Percentiles rank a stretch among this genome's conserved stretches.
These are phyloP conservation scores for Corythoichthys intestinalis DNA, from an alignment of 2,113 vertebrate species.

Conservation along the genomic window DNA sequence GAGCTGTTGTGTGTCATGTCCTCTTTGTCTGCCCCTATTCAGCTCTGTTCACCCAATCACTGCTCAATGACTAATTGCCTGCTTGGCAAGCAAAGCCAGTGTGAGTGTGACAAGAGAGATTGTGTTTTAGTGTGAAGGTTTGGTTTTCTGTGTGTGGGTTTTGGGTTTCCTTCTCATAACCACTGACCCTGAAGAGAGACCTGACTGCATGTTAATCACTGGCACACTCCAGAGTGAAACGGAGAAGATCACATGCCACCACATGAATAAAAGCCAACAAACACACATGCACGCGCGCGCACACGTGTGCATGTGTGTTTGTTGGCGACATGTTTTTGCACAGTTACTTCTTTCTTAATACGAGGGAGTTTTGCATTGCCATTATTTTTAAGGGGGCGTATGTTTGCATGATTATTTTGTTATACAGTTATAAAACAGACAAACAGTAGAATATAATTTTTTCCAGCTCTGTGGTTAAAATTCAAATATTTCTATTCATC, in stretches of 20 bases:
- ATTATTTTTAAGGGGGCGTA: background rate
- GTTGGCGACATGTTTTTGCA: no score
- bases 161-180: slow-evolving; percentile 57
- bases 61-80: slow-evolving; percentile 77
- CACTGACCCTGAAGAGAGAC: slow-evolving; percentile 69
- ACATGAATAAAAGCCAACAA: slow-evolving; percentile 9
- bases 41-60: slow-evolving; percentile 72
- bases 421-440: background rate
- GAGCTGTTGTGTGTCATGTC: slow-evolving; percentile 66
- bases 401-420: background rate
- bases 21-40: slow-evolving; percentile 71
- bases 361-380: background rate
- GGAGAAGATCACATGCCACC: slow-evolving; percentile 41
- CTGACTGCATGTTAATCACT: slow-evolving; percentile 59
- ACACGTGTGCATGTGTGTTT: no score
- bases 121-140: slow-evolving; percentile 29
- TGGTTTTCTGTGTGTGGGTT: slow-evolving; percentile 31
- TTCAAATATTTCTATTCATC: no score
- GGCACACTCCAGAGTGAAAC: slow-evolving; percentile 59
- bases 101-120: slow-evolving; percentile 18
- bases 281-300: background rate
- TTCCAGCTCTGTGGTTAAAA: no score
- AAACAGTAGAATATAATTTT: no score
- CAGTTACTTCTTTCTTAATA: background rate
- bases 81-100: slow-evolving; percentile 61